Base-by-base conservation (phyloP, 2,113 vertebrate genomes). In the Platysternon megacephalum region DNA sequence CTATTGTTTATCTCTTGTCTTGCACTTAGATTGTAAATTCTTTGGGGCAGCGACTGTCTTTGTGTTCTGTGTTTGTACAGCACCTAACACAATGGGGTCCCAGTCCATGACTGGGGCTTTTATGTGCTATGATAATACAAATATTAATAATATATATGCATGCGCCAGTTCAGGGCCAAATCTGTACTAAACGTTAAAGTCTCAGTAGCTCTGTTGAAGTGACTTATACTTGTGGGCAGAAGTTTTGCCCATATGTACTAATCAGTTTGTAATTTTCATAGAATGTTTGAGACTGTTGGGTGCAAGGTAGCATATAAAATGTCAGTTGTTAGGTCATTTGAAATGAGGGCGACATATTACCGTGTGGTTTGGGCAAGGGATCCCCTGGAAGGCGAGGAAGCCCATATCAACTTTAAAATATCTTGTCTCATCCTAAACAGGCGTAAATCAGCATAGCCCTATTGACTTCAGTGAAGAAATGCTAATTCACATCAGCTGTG, bases 331-430 rank as follows among this genome's bases (percentile, higher is more conserved):
- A 21, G n/a, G 17, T n/a, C 35, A 22, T 3, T 21, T 76, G 46
- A 79, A 88, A 14, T 6, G 32, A 35, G 2, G 19, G 11, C 29
- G 4, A 48, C 48, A 11, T 51, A 42, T 82, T 82, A 46, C 39
- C 26, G 3, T 0, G 12, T 46, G 24, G 10, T 3, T 0, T 24
- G 19, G 52, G 48, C 49, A 91, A 29, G 5, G 42, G 35, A 26
- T 86, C 53, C 13, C 5, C 32, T 44, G 53, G 51, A 52, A 88
- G 26, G 32, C 14, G 76, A 28, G 88, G 42, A 28, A 76, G 11
- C 42, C 72, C 65, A 9, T 4, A 39, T 72, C 35, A 72, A 39
- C n/a, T 72, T 72, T 10, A 72, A 39, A 72, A 72, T 72, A 76
- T 26, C 72, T 8, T 26, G 26, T 44, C 12, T 78, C 24, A 4